Base-by-base conservation (phyloP, 2,888 invertebrate genomes). In the Asteroscopus sphinx region DNA sequence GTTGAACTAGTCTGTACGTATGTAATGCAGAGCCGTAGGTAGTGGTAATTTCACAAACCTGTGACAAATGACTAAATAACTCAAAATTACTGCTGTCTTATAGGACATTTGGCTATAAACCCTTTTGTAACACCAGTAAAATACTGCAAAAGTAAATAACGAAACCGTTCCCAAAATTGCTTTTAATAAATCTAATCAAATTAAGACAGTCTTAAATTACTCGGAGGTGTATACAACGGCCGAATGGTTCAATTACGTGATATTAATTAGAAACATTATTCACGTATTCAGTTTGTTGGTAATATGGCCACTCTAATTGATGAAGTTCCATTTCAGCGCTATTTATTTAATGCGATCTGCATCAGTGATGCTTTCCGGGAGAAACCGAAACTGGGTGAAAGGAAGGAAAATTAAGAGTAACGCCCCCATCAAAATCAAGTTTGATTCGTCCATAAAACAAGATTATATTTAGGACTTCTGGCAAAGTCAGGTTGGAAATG, bases 261-360 rank as follows among this genome's bases (percentile, higher is more conserved):
- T 73, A 73, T 71, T 64, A 65, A 72, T 72, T 65, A 56, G 37
- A 54, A 46, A 42, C 74, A 72, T 74, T 58, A 69, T 44, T 74
- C 55, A 65, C 58, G 55, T 61, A 44, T 69, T 61, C 70, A 56
- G 39, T 55, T 72, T 60, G 60, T 55, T 53, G 33, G 51, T 56
- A 55, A 39, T 45, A 73, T 56, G 60, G 33, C 45, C 60, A 68
- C 67, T 74, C 60, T 68, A 74, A 76, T 76, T 76, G 69, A 80
- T 77, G 68, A 67, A 69, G 68, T 58, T 68, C 73, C 68, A 70
- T 80, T 74, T 71, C 52, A 72, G 55, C 28, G 60, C 59, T 66
- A 76, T 79, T 75, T 73, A 70, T 76, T 76, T 73, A 76, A 80
- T 73, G 73, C 48, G 76, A 74, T 79, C 72, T 76, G 77, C 76